Evolutionary conservation across 2,888 invertebrate species (phyloP).

Genomic region (Phalera bucephala): DNA sequence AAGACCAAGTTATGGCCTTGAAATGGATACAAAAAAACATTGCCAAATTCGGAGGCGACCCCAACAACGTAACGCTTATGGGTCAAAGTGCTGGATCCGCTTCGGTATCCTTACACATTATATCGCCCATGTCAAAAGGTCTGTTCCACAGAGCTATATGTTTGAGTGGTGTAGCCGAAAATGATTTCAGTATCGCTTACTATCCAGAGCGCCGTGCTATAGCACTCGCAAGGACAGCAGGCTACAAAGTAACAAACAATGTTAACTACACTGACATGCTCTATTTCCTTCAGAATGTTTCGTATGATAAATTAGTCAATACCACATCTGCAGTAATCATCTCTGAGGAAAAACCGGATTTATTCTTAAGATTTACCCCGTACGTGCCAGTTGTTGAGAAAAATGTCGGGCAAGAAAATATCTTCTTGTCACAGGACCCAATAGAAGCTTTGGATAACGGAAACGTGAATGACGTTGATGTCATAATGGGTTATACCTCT

Average conservation of each 20-base stretch:
- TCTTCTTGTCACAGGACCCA: constrained; percentile 5
- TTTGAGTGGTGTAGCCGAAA: constrained; percentile 50
- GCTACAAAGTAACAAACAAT: neutral
- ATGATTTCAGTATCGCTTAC: neutral
- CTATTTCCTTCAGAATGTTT: neutral
- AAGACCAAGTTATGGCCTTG: constrained; percentile 54
- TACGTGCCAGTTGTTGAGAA: neutral
- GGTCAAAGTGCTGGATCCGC: constrained; percentile 54
- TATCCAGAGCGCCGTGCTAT: neutral
- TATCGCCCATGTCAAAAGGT: constrained; percentile 50
- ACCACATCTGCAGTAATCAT: neutral
- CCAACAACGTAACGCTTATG: constrained; percentile 46
- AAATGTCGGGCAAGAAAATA: neutral
- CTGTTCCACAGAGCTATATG: constrained; percentile 43
- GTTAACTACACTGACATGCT: neutral
- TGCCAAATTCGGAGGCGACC: constrained; percentile 45
- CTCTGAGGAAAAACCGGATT: neutral
- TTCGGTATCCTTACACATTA: constrained; percentile 33
- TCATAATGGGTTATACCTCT: constrained; percentile 8
- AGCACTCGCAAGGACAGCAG: neutral
- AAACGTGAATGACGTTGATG: constrained; percentile 7
- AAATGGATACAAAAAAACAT: constrained; percentile 52
- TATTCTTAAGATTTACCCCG: neutral
- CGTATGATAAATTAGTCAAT: constrained; percentile 1
- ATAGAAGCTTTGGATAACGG: constrained; percentile 4